Percentiles rank a stretch among this genome's conserved stretches.
These are phyloP conservation scores for Chelonus insularis DNA, from an alignment of 1,140 invertebrate species.

Conservation along the genomic window DNA sequence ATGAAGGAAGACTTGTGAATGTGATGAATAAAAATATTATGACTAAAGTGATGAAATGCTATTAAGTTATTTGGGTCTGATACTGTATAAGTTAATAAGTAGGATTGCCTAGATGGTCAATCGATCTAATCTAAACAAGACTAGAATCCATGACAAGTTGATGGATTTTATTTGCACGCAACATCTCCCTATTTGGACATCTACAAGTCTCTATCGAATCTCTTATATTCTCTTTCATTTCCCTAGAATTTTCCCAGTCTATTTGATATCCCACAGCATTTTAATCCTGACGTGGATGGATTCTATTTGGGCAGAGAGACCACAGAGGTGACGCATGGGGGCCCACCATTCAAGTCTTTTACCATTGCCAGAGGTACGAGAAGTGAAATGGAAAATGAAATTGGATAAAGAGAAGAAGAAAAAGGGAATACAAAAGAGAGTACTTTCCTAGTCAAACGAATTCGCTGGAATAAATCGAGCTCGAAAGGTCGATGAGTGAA, in stretches of 20 bases:
- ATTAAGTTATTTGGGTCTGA: too few relatives aligned
- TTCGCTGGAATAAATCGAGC: constrained; percentile 9
- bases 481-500: neutral
- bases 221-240: constrained; percentile 42
- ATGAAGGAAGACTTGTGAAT: too few relatives aligned
- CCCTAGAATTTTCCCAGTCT: constrained; percentile 28
- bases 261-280: constrained; percentile 54
- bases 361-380: neutral
- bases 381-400: neutral
- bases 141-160: constrained; percentile 46
- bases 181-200: constrained; percentile 42
- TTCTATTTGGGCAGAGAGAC: constrained; percentile 52
- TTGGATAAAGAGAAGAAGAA: neutral
- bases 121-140: neutral
- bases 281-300: constrained; percentile 61
- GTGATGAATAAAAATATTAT: too few relatives aligned
- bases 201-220: constrained; percentile 35
- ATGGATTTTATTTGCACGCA: constrained; percentile 59
- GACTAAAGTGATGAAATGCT: too few relatives aligned
- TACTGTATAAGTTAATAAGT: neutral
- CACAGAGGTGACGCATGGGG: constrained; percentile 39
- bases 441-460: constrained; percentile 7
- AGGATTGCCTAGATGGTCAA: neutral
- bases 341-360: constrained; percentile 27
- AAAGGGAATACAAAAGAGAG: neutral